These are phyloP conservation scores for Drosophila rufa DNA, from an alignment of 1,140 invertebrate genomes.

Conservation along the genomic window DNA sequence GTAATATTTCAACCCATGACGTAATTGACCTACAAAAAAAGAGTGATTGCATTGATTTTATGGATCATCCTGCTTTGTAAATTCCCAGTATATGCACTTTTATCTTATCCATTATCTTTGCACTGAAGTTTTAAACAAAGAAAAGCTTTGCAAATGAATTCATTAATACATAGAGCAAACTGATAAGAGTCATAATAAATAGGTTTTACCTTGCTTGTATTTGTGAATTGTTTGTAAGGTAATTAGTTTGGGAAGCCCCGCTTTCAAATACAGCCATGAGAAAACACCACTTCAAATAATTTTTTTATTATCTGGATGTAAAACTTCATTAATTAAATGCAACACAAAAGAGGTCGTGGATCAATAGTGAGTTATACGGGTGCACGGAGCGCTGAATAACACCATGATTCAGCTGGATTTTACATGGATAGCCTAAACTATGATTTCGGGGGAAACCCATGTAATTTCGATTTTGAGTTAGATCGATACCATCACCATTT, in stretches of 20 bases:
- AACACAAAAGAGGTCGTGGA: conserved; percentile 26
- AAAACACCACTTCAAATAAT: conserved; percentile 2
- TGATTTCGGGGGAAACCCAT: not conserved
- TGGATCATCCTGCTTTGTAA: not conserved
- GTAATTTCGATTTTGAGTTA: conserved; percentile 15
- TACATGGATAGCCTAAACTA: not conserved
- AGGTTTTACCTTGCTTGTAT: not conserved
- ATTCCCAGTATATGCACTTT: conserved; percentile 10
- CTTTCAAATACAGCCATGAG: conserved; percentile 5
- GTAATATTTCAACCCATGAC: conserved; percentile 20
- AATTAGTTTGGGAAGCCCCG: conserved; percentile 6
- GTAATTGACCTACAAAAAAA: conserved; percentile 10
- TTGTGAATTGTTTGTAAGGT: conserved; percentile 8
- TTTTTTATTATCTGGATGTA: conserved; percentile 11
- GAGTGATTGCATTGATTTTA: conserved; percentile 2
- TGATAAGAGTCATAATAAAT: not conserved
- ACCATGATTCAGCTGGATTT: conserved; percentile 17
- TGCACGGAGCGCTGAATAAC: not conserved
- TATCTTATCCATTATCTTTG: conserved; percentile 17
- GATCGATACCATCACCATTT: conserved; percentile 30
- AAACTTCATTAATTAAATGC: conserved; percentile 33
- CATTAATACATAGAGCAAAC: not conserved
- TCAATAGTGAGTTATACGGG: conserved; percentile 23
- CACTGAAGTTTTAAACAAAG: not conserved
- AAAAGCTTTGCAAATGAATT: not conserved